These are phyloP conservation scores for Atherinomorus stipes DNA, from an alignment of 2,113 vertebrate species.

Conservation along the genomic window DNA sequence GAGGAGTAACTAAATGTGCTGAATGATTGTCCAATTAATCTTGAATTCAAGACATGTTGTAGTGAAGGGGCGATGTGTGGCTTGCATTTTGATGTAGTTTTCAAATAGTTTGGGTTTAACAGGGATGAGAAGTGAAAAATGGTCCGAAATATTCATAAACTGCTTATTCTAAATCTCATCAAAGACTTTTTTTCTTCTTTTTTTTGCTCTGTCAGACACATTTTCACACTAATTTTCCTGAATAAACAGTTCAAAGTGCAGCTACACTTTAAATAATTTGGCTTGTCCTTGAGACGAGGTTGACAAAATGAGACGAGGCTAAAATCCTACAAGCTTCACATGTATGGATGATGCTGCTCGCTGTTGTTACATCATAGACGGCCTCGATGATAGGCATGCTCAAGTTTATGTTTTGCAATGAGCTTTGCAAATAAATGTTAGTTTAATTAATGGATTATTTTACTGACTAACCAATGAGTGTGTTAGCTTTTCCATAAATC, in stretches of 20 bases:
- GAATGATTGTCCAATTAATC: conserved; percentile 37
- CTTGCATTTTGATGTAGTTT: conserved; percentile 30
- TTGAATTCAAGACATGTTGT: conserved; percentile 29
- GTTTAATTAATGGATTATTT: too few relatives aligned
- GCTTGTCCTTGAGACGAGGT: too few relatives aligned
- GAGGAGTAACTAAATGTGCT: conserved; percentile 12
- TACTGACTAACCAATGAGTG: too few relatives aligned
- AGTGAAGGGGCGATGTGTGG: conserved; percentile 3
- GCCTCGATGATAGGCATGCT: too few relatives aligned
- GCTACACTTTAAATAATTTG: too few relatives aligned
- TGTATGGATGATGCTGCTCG: too few relatives aligned
- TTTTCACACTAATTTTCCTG: conserved; percentile 11
- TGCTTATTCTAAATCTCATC: conserved; percentile 18
- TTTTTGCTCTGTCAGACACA: conserved; percentile 9
- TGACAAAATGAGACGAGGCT: too few relatives aligned
- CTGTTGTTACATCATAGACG: too few relatives aligned
- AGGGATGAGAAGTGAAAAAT: conserved; percentile 34
- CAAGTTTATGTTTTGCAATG: too few relatives aligned
- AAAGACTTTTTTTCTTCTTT: conserved; percentile 6
- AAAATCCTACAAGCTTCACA: too few relatives aligned
- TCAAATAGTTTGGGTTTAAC: conserved; percentile 21
- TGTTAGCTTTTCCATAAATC: too few relatives aligned
- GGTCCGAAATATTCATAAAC: conserved; percentile 35
- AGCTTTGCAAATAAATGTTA: too few relatives aligned
- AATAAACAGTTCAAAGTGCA: conserved; percentile 32